These are phyloP conservation scores for Oscheius myriophilus DNA, from an alignment of 2,888 invertebrate genomes.

Conservation along the genomic window DNA sequence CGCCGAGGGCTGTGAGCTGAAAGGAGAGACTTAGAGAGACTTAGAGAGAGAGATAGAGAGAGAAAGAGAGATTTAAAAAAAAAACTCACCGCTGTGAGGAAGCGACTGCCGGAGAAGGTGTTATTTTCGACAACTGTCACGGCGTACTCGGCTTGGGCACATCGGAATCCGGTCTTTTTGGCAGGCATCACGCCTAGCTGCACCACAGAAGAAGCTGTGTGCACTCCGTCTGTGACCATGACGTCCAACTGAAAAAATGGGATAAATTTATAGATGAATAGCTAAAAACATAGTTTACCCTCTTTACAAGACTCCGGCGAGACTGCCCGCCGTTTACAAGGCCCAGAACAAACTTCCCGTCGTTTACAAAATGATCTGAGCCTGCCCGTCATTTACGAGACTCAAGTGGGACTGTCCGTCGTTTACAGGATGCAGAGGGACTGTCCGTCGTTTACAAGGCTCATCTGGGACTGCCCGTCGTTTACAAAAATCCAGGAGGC, in stretches of 20 bases:
- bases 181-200: conserved; percentile 21
- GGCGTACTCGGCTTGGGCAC: conserved; percentile 39
- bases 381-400: too few species aligned
- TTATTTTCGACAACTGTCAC: conserved; percentile 72
- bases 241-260: conserved; percentile 39
- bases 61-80: not conserved
- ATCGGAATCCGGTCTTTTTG: conserved; percentile 39
- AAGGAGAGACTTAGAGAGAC: not conserved
- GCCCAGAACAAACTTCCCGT: too few species aligned
- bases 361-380: too few species aligned
- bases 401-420: too few species aligned
- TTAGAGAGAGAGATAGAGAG: not conserved
- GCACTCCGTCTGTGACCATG: conserved; percentile 55
- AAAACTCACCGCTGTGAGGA: conserved; percentile 35
- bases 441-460: too few species aligned
- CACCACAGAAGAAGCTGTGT: conserved; percentile 40
- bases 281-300: too few species aligned
- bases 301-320: too few species aligned
- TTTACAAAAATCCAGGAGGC: too few species aligned
- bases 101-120: conserved; percentile 75
- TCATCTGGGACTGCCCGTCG: too few species aligned
- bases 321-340: too few species aligned
- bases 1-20: conserved; percentile 72
- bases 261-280: too few species aligned
- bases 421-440: too few species aligned